Percentiles rank a stretch among this genome's conserved stretches.
These are phyloP conservation scores for Dryadula phaetusa DNA, from an alignment of 2,888 invertebrate genomes.

Conservation along the genomic window DNA sequence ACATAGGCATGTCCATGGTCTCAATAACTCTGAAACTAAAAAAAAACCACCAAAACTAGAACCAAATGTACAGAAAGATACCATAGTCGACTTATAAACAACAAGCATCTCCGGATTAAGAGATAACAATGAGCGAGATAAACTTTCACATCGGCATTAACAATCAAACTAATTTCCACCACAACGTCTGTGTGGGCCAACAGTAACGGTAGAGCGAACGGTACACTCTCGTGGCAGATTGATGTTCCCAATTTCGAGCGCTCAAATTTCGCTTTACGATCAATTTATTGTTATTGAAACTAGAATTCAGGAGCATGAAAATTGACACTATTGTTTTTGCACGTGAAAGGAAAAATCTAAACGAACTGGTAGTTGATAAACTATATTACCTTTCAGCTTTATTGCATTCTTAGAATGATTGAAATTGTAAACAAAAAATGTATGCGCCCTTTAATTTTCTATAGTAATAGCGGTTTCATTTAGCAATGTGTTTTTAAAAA, in stretches of 20 bases:
- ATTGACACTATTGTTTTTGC: constrained; percentile 26
- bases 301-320: constrained; percentile 35
- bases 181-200: constrained; percentile 33
- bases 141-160: constrained; percentile 22
- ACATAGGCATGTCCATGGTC: too few relatives aligned
- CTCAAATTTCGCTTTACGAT: constrained; percentile 30
- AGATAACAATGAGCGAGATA: background rate
- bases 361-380: background rate
- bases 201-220: constrained; percentile 47
- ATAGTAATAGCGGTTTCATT: too few relatives aligned
- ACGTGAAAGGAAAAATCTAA: background rate
- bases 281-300: constrained; percentile 32
- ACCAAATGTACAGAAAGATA: too few relatives aligned
- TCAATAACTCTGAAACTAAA: too few relatives aligned
- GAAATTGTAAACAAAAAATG: too few relatives aligned
- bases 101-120: too few relatives aligned
- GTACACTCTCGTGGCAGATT: constrained; percentile 40
- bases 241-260: constrained; percentile 37
- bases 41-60: too few relatives aligned
- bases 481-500: too few relatives aligned
- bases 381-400: background rate
- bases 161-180: constrained; percentile 20
- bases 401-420: background rate
- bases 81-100: too few relatives aligned
- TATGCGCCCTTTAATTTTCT: too few relatives aligned